A percentile compares a stretch with the other conserved stretches of the same genome.
Conservation (phyloP, 2,888 invertebrate species). For the Tipula lateralis region DNA sequence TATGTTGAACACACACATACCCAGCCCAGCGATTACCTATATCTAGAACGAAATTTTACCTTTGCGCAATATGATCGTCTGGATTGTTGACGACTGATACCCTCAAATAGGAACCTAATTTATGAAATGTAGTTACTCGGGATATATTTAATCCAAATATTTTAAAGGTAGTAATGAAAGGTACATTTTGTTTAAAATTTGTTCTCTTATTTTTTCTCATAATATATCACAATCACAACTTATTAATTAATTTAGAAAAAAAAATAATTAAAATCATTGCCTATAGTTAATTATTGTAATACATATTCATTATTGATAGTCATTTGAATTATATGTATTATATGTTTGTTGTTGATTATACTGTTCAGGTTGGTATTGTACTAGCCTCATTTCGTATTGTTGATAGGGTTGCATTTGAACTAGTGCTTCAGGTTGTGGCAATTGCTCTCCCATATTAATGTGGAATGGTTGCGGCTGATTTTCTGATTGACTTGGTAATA, state of each 20-base stretch:
- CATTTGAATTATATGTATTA: not conserved
- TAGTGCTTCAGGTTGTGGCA: slow-evolving; percentile 33
- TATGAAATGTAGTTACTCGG: too few species aligned
- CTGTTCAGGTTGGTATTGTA: slow-evolving; percentile 26
- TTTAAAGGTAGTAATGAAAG: too few species aligned
- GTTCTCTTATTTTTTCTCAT: not conserved
- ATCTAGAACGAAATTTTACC: too few species aligned
- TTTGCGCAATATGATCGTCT: too few species aligned
- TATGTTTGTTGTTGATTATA: not conserved
- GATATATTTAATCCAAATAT: too few species aligned
- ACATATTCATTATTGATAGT: not conserved
- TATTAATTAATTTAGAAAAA: not conserved
- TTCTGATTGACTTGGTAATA: not conserved
- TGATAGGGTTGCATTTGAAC: slow-evolving; percentile 31
- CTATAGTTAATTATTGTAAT: not conserved
- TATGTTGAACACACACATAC: too few species aligned
- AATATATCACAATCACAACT: slow-evolving; percentile 25
- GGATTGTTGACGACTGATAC: too few species aligned
- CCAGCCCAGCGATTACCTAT: too few species aligned
- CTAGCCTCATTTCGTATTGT: slow-evolving; percentile 30
- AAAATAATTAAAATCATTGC: not conserved
- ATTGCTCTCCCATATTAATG: slow-evolving; percentile 31
- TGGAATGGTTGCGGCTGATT: slow-evolving; percentile 30
- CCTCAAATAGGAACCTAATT: too few species aligned
- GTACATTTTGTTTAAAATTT: not conserved